Evolutionary conservation across 2,113 vertebrate genomes (phyloP).

Genomic region (Xenopus borealis): DNA sequence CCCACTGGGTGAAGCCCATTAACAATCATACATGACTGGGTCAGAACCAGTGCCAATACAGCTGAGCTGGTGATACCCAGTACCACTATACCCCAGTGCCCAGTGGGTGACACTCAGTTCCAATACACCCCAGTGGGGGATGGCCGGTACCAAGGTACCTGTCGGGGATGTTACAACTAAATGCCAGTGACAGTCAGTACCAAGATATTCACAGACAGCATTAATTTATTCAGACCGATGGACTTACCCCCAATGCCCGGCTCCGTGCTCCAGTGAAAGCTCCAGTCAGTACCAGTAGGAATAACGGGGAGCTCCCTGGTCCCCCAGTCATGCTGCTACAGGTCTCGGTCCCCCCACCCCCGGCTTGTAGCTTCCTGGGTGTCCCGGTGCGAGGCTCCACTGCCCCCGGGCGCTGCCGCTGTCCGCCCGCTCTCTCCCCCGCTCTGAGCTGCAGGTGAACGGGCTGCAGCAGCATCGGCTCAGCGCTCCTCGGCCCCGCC

Average conservation of each 20-base stretch:
- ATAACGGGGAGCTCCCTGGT: background rate
- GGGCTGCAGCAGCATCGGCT: constrained; percentile 26
- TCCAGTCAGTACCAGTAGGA: constrained; percentile 9
- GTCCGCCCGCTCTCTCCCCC: constrained; percentile 16
- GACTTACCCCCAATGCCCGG: constrained; percentile 3
- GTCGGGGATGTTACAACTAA: no score
- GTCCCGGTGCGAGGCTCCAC: constrained; percentile 10
- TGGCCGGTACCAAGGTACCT: no score
- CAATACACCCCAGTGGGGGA: no score
- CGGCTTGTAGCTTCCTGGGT: background rate
- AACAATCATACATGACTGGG: no score
- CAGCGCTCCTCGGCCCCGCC: background rate
- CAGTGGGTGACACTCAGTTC: no score
- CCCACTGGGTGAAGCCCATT: no score
- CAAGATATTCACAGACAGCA: no score
- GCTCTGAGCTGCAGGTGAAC: constrained; percentile 43
- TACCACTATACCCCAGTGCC: no score
- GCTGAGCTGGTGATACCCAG: no score
- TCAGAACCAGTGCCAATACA: no score
- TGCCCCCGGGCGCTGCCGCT: constrained; percentile 7
- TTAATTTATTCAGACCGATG: background rate
- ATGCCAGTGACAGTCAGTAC: no score
- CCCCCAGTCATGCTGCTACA: constrained; percentile 5
- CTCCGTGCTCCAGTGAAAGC: background rate
- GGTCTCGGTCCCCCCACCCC: background rate